These are phyloP conservation scores for Mallotus villosus DNA, from an alignment of 2,797 vertebrate genomes.

Conservation along the genomic window DNA sequence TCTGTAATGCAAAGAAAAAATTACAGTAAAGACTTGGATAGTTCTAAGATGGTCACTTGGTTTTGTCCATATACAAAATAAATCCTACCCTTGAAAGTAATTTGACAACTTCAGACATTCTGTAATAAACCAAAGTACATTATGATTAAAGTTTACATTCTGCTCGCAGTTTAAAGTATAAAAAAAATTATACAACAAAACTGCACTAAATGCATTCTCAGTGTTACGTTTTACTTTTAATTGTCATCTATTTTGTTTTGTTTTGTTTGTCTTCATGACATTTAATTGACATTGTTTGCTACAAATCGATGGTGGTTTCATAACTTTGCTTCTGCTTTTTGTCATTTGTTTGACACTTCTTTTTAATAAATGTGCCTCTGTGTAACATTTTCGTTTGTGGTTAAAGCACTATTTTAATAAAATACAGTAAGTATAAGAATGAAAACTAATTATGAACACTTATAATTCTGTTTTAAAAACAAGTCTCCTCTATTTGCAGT, in stretches of 20 bases:
- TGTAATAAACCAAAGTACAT: too few relatives aligned
- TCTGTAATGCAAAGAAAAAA: too few relatives aligned
- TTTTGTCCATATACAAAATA: too few relatives aligned
- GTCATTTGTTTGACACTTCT: constrained; percentile 48
- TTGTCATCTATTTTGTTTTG: neutral
- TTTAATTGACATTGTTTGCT: neutral
- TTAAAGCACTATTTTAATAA: constrained; percentile 27
- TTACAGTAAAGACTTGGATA: too few relatives aligned
- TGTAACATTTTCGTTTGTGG: constrained; percentile 65
- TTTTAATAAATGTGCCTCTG: constrained; percentile 57
- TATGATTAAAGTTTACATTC: too few relatives aligned
- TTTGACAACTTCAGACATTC: too few relatives aligned
- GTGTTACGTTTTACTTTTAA: neutral
- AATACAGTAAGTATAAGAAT: neutral
- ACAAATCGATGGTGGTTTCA: constrained; percentile 36
- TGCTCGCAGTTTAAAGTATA: too few relatives aligned
- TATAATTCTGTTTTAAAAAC: neutral
- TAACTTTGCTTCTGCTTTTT: constrained; percentile 34
- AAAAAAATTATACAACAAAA: too few relatives aligned
- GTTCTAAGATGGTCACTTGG: too few relatives aligned
- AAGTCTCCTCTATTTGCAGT: neutral
- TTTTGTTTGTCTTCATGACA: neutral
- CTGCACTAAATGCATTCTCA: neutral
- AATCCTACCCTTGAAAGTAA: too few relatives aligned
- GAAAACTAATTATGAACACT: too few relatives aligned